A percentile compares a stretch with the other conserved stretches of the same genome.
These are phyloP conservation scores for Empis livida DNA, from an alignment of 2,888 invertebrate genomes.

Conservation along the genomic window DNA sequence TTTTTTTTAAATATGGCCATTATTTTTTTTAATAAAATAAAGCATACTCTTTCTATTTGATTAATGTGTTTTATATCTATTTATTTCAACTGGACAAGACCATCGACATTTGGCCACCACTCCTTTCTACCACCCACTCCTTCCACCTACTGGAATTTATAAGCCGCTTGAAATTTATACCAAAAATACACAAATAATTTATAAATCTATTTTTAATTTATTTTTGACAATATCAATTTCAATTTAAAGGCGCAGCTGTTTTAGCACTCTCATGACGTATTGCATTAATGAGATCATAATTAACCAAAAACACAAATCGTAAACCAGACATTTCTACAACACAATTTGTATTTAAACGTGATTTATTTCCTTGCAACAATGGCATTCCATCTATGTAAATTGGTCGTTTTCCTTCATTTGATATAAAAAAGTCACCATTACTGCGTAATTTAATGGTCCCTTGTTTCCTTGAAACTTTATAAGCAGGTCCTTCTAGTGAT, in stretches of 20 bases:
- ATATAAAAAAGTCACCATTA: slow-evolving; percentile 89
- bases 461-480: slow-evolving; percentile 85
- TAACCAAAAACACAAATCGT: slow-evolving; percentile 84
- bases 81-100: no score
- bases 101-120: no score
- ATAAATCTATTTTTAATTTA: no score
- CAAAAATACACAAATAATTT: no score
- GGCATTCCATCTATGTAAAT: slow-evolving; percentile 91
- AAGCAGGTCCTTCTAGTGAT: slow-evolving; percentile 84
- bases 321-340: slow-evolving; percentile 90
- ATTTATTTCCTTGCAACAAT: slow-evolving; percentile 75
- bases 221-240: background rate
- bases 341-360: slow-evolving; percentile 82
- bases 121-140: no score
- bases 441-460: slow-evolving; percentile 80
- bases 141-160: no score
- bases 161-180: no score
- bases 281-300: slow-evolving; percentile 79
- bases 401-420: slow-evolving; percentile 88
- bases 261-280: slow-evolving; percentile 81
- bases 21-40: no score
- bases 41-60: no score
- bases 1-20: no score
- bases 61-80: no score
- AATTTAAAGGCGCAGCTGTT: slow-evolving; percentile 45